Evolutionary conservation across 2,888 invertebrate species (phyloP), one percentile per base, ranked within the genome.

Genomic region (Bedellia somnulentella): DNA sequence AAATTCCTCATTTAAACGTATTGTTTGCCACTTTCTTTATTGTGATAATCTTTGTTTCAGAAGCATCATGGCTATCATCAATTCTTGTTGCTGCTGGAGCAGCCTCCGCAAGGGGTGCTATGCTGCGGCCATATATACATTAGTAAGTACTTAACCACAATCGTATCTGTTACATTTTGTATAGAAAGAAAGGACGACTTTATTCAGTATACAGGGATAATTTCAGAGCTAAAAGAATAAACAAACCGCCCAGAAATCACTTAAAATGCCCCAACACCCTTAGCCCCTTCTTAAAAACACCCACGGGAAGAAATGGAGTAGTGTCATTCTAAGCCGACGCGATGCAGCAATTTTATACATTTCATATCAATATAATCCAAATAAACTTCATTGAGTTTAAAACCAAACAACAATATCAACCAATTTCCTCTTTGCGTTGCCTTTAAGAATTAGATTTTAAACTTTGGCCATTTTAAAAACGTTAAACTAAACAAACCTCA

Each of bases 21-120:
- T n/a, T n/a, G n/a, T n/a, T n/a, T n/a, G n/a, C n/a, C n/a, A n/a
- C n/a, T n/a, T n/a, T n/a, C n/a, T n/a, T n/a, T n/a, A n/a, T 34
- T 35, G 22, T 32, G 37, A 8, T 37, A 40, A n/a, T n/a, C n/a
- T n/a, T n/a, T n/a, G n/a, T n/a, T n/a, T n/a, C n/a, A n/a, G n/a
- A n/a, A 22, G 35, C 40, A 57, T 36, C 41, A 87, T 87, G 87
- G 80, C 87, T 24, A 81, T 88, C 44, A 79, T 89, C 44, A 81
- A 85, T 43, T 85, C 87, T 2, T 88, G 87, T 50, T 89, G 88
- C 56, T 88, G 87, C 47, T 87, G 86, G 83, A 78, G 83, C 33
- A 85, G 87, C 27, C 80, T 89, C 5, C 80, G 87, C 21, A 79
- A 78, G 42, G 89, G 87, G 18, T 86, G 87, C 53, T 87, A 84